These are phyloP conservation scores for Apogon talboti DNA, from an alignment of 2,797 vertebrate species.

Conservation along the genomic window DNA sequence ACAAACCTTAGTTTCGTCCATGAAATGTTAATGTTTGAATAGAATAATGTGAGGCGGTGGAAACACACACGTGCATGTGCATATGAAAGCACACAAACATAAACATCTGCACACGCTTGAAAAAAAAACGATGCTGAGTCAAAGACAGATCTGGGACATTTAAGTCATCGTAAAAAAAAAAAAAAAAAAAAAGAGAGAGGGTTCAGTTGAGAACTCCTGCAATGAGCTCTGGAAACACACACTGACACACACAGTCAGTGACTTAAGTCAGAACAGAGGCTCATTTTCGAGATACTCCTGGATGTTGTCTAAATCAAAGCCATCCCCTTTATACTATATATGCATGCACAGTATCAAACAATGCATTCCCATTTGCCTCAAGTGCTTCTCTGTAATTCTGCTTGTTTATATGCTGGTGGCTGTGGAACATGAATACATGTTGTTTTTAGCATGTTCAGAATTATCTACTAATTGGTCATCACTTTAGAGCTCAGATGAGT, in stretches of 20 bases:
- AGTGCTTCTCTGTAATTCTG: conserved; percentile 3
- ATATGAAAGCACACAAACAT: neutral
- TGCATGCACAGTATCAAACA: neutral
- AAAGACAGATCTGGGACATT: conserved; percentile 77
- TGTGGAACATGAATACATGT: conserved; percentile 31
- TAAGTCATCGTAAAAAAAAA: conserved; percentile 43
- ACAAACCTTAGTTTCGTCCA: conserved; percentile 54
- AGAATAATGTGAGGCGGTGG: conserved; percentile 42
- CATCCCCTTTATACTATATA: neutral
- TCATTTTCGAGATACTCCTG: conserved; percentile 47
- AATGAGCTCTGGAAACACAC: conserved; percentile 25
- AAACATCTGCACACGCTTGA: conserved; percentile 1
- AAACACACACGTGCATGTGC: neutral
- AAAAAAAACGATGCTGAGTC: conserved; percentile 44
- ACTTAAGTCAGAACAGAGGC: conserved; percentile 20
- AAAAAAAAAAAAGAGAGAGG: conserved; percentile 15
- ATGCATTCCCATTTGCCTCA: conserved; percentile 6
- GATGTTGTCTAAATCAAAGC: conserved; percentile 50
- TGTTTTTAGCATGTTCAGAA: conserved; percentile 29
- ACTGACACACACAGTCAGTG: conserved; percentile 7
- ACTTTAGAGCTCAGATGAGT: conserved; percentile 14
- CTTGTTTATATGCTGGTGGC: conserved; percentile 38
- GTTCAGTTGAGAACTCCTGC: conserved; percentile 48
- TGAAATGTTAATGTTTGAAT: conserved; percentile 71
- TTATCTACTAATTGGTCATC: conserved; percentile 45